Evolutionary conservation across 2,888 invertebrate genomes (phyloP).

Genomic region (Podabrus alpinus): DNA sequence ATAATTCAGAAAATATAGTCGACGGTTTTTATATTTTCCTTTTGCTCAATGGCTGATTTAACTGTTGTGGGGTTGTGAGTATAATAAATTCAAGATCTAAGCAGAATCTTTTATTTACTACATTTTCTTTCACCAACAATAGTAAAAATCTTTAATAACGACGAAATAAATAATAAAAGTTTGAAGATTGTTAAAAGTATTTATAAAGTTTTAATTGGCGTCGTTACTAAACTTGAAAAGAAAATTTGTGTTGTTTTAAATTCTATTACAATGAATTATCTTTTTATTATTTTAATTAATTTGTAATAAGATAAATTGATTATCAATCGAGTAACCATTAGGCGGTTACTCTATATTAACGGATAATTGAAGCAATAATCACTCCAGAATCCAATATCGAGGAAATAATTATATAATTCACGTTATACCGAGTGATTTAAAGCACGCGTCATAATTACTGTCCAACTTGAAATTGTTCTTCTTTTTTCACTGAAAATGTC

Average conservation of each 20-base stretch:
- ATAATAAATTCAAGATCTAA: conserved; percentile 1
- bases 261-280: not conserved
- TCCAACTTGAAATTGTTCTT: not conserved
- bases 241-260: not conserved
- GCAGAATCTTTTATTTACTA: not conserved
- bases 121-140: not conserved
- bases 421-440: not conserved
- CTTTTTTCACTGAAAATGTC: not conserved
- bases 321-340: not conserved
- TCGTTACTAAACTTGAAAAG: not conserved
- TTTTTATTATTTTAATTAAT: not conserved
- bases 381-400: not conserved
- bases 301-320: not conserved
- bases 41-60: conserved; percentile 3
- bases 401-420: not conserved
- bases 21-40: conserved; percentile 2
- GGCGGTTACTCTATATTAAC: not conserved
- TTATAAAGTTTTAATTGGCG: not conserved
- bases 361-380: not conserved
- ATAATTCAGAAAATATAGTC: conserved; percentile 12
- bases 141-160: not conserved
- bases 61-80: not conserved
- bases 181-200: not conserved
- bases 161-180: not conserved
- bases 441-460: not conserved